Base-by-base conservation (phyloP, 2,113 vertebrate genomes). In the Chloropsis cyanopogon region DNA sequence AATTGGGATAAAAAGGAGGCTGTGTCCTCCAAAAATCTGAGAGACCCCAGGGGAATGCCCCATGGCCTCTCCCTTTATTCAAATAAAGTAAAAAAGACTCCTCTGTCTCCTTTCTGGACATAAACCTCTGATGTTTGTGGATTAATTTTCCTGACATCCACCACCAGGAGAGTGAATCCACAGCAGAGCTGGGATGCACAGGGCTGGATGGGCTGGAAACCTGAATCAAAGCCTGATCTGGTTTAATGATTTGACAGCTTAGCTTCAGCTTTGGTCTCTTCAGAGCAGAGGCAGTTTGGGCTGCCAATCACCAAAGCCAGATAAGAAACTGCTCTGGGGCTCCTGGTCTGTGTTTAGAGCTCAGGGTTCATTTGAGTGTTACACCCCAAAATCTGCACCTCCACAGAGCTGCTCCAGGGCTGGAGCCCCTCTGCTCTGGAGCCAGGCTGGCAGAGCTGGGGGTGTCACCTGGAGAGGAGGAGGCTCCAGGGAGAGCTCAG, bases 151-250 rank as follows among this genome's bases (percentile, higher is more conserved):
- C 37, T 37, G 37, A 37, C 37, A 37, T 88, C 31, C 35, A 71
- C 19, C 37, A 15, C 2, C 10, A 60, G 3, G 1, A 10, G 1
- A 26, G 24, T 0, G 11, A 33, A 65, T 19, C 21, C 76, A 41
- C 0, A 31, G 53, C 41, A 71, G 57, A 46, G 56, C 42, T 69
- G 65, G 28, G 61, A 17, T 9, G 4, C 25, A 13, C 9, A 2
- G 75, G 41, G 68, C 20, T 82, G 91, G 39, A 37, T 4, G 10
- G 53, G 39, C 41, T 84, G 56, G 71, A 82, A 90, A 42, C 28
- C 28, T 78, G 37, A 63, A 60, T 63, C 46, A 70, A 50, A 72
- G 26, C 61, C 88, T 82, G 39, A 8, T 57, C 69, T 66, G 20
- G 7, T 29, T 54, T 60, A 42, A 59, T 4, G n/a, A 28, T 44